Conservation (phyloP, 2,888 invertebrate species). For the Cistogaster globosa region DNA sequence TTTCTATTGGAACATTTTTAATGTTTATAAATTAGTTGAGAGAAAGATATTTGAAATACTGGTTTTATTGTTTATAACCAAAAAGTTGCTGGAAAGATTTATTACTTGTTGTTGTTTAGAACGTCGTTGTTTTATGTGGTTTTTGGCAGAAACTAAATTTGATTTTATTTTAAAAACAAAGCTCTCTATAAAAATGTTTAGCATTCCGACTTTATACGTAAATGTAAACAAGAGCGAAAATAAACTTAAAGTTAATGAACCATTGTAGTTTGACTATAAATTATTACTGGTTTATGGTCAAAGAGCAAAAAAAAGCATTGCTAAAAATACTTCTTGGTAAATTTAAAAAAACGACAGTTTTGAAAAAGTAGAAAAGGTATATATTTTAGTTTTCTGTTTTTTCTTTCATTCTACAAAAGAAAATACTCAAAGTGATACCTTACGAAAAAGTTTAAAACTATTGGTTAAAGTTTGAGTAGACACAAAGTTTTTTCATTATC, state of each 20-base stretch:
- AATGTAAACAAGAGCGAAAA: conserved; percentile 6
- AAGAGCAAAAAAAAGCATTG: conserved; percentile 19
- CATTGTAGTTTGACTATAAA: conserved; percentile 64
- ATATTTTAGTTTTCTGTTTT: neutral
- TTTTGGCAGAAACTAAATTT: conserved; percentile 33
- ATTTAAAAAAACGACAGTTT: conserved; percentile 26
- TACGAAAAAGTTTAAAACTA: neutral
- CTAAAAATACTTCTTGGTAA: conserved; percentile 56
- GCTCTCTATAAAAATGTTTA: neutral
- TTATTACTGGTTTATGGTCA: conserved; percentile 59
- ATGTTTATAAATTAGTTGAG: conserved; percentile 47
- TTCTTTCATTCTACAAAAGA: neutral
- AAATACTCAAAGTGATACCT: neutral
- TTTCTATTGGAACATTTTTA: conserved; percentile 14
- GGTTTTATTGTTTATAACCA: too few species aligned
- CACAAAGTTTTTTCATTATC: neutral
- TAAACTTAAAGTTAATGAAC: conserved; percentile 62
- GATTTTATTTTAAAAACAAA: neutral
- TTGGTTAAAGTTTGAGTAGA: conserved; percentile 2
- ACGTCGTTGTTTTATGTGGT: conserved; percentile 35
- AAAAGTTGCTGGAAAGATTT: conserved; percentile 43
- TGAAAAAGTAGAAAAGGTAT: neutral
- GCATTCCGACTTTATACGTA: conserved; percentile 17
- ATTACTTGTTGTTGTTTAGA: conserved; percentile 61
- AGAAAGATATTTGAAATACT: conserved; percentile 3